phyloP scores from a whole-genome alignment of 2,888 invertebrate genomes.

The Dorcus hopei region DNA sequence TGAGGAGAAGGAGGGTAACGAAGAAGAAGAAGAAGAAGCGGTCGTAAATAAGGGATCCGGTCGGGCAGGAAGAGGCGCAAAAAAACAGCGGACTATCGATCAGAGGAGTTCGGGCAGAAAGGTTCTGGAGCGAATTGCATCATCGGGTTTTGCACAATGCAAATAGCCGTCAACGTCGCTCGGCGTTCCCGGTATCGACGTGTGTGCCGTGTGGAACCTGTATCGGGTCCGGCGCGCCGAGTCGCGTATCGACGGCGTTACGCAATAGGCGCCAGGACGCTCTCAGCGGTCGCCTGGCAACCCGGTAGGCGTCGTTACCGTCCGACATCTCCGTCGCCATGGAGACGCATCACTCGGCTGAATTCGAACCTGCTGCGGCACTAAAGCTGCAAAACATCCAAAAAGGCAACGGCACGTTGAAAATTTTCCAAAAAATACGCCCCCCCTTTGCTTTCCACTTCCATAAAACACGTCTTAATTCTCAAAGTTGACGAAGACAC shows the following conservation, averaged over 20 bases:
- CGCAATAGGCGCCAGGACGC: constrained; percentile 43
- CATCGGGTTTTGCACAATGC: constrained; percentile 18
- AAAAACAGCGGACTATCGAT: background rate
- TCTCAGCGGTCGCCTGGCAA: constrained; percentile 39
- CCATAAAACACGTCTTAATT: background rate
- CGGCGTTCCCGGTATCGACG: constrained; percentile 23
- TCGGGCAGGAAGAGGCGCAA: background rate
- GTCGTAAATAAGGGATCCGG: background rate
- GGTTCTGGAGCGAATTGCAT: constrained; percentile 5
- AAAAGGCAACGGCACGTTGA: too few relatives aligned
- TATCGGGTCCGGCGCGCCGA: constrained; percentile 29
- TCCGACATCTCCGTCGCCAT: constrained; percentile 41
- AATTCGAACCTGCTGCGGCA: constrained; percentile 2
- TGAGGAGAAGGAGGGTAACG: too few relatives aligned
- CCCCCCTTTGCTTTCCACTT: background rate
- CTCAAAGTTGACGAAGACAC: too few relatives aligned
- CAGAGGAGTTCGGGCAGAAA: background rate
- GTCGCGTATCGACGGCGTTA: constrained; percentile 34
- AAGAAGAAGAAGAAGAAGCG: too few relatives aligned
- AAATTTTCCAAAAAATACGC: background rate
- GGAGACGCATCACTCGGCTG: constrained; percentile 36
- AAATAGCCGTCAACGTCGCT: constrained; percentile 27
- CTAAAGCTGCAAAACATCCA: background rate
- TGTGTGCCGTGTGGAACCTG: constrained; percentile 18
- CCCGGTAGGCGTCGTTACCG: constrained; percentile 36